phyloP scores from a whole-genome alignment of 2,113 vertebrate species.

The Mustela lutreola region DNA sequence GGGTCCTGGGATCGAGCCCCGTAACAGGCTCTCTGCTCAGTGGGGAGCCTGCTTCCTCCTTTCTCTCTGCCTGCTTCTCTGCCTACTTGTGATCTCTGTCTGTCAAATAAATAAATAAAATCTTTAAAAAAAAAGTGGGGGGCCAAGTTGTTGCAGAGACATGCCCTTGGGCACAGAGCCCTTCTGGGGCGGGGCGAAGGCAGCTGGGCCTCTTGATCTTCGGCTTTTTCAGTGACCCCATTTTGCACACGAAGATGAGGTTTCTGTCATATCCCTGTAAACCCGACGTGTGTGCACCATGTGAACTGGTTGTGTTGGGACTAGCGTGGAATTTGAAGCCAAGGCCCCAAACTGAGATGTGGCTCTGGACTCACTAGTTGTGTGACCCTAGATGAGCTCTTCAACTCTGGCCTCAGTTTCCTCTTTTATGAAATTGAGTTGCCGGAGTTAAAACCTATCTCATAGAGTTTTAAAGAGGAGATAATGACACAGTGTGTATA shows the following conservation, averaged over 20 bases:
- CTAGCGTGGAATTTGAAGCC: neutral
- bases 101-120: too few species aligned
- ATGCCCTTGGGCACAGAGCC: neutral
- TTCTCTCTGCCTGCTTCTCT: too few species aligned
- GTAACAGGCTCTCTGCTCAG: too few species aligned
- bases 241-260: neutral
- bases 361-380: neutral
- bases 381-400: neutral
- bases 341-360: neutral
- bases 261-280: accelerated
- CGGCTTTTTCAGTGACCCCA: neutral
- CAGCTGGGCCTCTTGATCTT: neutral
- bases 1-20: too few species aligned
- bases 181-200: neutral
- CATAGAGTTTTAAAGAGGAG: neutral
- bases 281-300: accelerated
- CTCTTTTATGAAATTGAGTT: neutral
- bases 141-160: neutral
- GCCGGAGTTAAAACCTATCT: neutral
- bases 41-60: too few species aligned
- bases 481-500: neutral
- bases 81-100: too few species aligned
- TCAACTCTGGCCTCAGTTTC: neutral
- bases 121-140: too few species aligned
- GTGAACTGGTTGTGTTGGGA: neutral